phyloP scores from a whole-genome alignment of 2,113 vertebrate genomes.

The Phaethornis superciliosus region DNA sequence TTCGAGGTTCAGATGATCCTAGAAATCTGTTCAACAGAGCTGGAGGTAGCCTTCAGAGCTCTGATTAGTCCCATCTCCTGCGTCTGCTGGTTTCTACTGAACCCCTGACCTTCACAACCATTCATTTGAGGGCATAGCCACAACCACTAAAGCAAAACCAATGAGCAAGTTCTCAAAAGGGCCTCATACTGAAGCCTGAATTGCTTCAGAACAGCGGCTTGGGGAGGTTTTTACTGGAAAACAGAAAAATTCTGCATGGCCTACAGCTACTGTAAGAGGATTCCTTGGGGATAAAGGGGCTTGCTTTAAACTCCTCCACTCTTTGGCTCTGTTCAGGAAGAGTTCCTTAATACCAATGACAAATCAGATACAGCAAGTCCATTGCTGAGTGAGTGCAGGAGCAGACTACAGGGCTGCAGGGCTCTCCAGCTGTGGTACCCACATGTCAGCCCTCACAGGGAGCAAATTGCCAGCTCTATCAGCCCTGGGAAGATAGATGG shows the following conservation, averaged over 20 bases:
- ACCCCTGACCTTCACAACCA: slow-evolving; percentile 18
- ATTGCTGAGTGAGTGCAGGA: fast-evolving
- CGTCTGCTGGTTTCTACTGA: not conserved
- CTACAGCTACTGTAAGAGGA: not conserved
- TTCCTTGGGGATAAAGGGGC: not conserved
- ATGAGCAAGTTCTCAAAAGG: not conserved
- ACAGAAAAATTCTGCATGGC: not conserved
- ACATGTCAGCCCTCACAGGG: not conserved
- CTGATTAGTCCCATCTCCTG: not conserved
- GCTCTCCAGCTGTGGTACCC: not conserved
- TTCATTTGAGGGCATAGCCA: slow-evolving; percentile 46
- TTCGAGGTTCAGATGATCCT: not conserved
- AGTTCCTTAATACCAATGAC: not conserved
- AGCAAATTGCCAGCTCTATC: not conserved
- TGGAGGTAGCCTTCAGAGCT: not conserved
- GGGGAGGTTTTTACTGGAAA: not conserved
- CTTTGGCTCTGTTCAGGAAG: not conserved
- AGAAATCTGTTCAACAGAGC: not conserved
- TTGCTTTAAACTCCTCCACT: not conserved
- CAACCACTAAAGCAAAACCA: slow-evolving; percentile 35
- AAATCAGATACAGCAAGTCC: not conserved
- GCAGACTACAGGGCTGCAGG: not conserved
- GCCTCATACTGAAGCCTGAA: not conserved
- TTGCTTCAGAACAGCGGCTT: not conserved
- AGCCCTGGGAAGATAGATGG: not conserved